Base-by-base conservation (phyloP, 2,113 vertebrate species). In the Enhydra lutris region DNA sequence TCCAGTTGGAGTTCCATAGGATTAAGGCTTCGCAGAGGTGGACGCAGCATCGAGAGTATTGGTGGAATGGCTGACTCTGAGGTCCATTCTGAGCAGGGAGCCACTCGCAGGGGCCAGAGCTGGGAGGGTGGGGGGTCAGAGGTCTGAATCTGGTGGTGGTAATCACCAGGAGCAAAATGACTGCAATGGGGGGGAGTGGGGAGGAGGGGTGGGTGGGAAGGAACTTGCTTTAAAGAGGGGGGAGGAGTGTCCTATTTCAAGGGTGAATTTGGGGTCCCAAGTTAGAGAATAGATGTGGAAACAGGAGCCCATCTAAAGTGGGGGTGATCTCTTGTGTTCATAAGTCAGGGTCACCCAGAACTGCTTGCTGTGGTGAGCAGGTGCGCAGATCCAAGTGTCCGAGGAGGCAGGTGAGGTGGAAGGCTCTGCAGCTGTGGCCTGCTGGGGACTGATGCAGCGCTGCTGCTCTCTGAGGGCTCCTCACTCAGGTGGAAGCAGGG, bases 141-240 rank as follows among this genome's bases (percentile, higher is more conserved):
- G 63, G 2, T 93, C n/a, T 96, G 12, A 39, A 23, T 79, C 26
- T 83, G 63, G 31, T 57, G 59, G 4, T 55, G 45, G 31, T 14
- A 17, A 39, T 83, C 15, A 6, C 63, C 52, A 7, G 7, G 14
- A 83, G 67, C 26, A 36, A 21, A 42, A 4, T 81, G 76, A 55
- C 57, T 92, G 14, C 36, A 23, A 4, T 11, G 14, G 3, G 24
- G 42, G 18, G n/a, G 1, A 2, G 1, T 24, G 2, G 63, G 2
- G 9, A 39, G 24, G 31, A 57, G 15, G 50, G 63, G 20, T 45
- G 45, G 9, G 9, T 67, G 29, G n/a, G 36, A 50, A 61, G 79
- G 69, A 92, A n/a, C 67, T 57, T 95, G 4, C 4, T 34, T 34
- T 36, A 50, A 78, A 14, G 9, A 89, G 14, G 14, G 18, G 61